Conservation (phyloP, 2,113 vertebrate species). For the Syngnathus typhle region DNA sequence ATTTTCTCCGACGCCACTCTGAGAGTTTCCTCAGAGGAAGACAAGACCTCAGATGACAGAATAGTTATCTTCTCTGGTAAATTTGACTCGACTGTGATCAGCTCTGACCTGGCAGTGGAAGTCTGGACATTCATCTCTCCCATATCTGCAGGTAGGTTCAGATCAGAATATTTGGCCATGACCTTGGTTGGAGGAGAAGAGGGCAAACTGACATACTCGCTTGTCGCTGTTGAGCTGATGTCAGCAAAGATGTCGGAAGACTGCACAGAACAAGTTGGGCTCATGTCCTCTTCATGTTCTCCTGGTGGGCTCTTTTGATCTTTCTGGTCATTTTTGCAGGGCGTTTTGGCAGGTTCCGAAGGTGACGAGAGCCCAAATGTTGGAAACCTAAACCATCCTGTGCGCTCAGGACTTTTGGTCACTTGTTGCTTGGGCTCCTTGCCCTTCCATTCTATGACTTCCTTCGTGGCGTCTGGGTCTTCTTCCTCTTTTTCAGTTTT, state of each 20-base stretch:
- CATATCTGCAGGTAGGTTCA: slow-evolving; percentile 21
- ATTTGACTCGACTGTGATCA: slow-evolving; percentile 62
- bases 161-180: slow-evolving; percentile 67
- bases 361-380: slow-evolving; percentile 62
- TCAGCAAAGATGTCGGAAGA: slow-evolving; percentile 74
- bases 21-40: slow-evolving; percentile 63
- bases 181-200: slow-evolving; percentile 66
- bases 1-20: slow-evolving; percentile 60
- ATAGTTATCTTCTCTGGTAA: slow-evolving; percentile 69
- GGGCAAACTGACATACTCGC: slow-evolving; percentile 52
- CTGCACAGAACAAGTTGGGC: slow-evolving; percentile 60
- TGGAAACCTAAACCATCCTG: slow-evolving; percentile 68
- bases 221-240: slow-evolving; percentile 67
- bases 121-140: slow-evolving; percentile 60
- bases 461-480: slow-evolving; percentile 24
- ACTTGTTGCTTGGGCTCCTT: slow-evolving; percentile 33
- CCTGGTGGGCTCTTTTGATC: slow-evolving; percentile 38
- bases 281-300: slow-evolving; percentile 53
- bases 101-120: slow-evolving; percentile 61
- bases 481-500: slow-evolving; percentile 45
- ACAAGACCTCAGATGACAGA: slow-evolving; percentile 61
- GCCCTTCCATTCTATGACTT: slow-evolving; percentile 36
- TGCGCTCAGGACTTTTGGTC: slow-evolving; percentile 53
- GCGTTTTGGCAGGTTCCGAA: slow-evolving; percentile 46
- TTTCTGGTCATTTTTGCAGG: slow-evolving; percentile 24